These are phyloP conservation scores for Sinonovacula constricta DNA, from an alignment of 1,140 invertebrate species.

Conservation along the genomic window DNA sequence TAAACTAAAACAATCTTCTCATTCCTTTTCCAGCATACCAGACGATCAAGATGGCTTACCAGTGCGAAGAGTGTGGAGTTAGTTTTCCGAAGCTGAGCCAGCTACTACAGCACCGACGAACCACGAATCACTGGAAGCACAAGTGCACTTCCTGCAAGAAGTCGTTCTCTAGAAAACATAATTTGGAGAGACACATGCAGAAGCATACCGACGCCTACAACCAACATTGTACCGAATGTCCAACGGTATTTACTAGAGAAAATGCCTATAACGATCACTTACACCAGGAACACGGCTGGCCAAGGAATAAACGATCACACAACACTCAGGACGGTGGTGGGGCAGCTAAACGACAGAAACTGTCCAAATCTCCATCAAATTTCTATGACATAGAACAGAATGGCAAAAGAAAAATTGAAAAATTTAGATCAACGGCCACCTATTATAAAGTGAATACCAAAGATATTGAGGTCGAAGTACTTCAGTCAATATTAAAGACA, in stretches of 20 bases:
- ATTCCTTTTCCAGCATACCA: too few species aligned
- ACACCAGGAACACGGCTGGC: not conserved
- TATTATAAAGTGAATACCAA: slow-evolving; percentile 3
- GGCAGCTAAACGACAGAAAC: not conserved
- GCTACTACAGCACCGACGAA: slow-evolving; percentile 18
- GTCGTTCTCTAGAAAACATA: slow-evolving; percentile 14
- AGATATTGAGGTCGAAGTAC: not conserved
- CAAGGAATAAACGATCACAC: not conserved
- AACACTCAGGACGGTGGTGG: not conserved
- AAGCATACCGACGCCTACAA: slow-evolving; percentile 9
- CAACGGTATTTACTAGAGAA: slow-evolving; percentile 6
- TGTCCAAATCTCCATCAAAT: not conserved
- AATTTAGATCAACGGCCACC: slow-evolving; percentile 11
- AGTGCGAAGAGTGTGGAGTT: not conserved
- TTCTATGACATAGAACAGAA: too few species aligned
- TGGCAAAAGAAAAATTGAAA: too few species aligned
- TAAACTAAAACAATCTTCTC: too few species aligned
- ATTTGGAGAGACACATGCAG: slow-evolving; percentile 15
- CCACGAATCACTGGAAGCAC: slow-evolving; percentile 24
- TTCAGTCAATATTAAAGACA: not conserved
- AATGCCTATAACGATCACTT: not conserved
- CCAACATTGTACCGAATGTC: slow-evolving; percentile 21
- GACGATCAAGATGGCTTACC: not conserved
- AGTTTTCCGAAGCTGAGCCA: slow-evolving; percentile 3
- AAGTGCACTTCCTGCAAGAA: slow-evolving; percentile 14